phyloP scores from a whole-genome alignment of 2,797 vertebrate species.

The Sebastes variabilis region DNA sequence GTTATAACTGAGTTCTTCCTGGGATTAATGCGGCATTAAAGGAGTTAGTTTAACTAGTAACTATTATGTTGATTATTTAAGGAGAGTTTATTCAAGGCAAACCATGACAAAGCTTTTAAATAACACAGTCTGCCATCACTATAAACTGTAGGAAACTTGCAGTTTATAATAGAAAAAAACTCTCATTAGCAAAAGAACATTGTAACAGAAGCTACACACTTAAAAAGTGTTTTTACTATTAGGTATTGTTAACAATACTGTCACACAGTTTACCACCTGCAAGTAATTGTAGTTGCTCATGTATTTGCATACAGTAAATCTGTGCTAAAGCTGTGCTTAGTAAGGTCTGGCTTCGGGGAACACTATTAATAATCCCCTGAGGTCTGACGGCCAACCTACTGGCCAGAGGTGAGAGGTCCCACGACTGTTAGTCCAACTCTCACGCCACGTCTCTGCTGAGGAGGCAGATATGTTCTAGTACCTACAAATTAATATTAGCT shows the following conservation, averaged over 20 bases:
- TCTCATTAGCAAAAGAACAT: background rate
- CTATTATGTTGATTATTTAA: background rate
- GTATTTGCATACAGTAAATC: conserved; percentile 9
- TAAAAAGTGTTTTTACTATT: background rate
- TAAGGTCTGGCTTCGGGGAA: conserved; percentile 17
- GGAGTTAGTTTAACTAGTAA: background rate
- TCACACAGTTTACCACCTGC: background rate
- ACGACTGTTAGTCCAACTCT: conserved; percentile 1
- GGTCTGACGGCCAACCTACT: conserved; percentile 7
- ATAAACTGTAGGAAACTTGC: background rate
- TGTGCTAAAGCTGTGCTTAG: conserved; percentile 20
- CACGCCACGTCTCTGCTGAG: conserved; percentile 4
- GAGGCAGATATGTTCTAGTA: background rate
- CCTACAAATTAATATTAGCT: background rate
- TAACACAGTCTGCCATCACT: background rate
- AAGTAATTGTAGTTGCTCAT: background rate
- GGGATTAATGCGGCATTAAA: background rate
- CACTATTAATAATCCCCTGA: conserved; percentile 53
- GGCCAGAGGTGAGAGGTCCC: conserved; percentile 39
- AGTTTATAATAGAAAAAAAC: background rate
- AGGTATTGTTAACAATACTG: background rate
- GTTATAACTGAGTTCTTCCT: background rate
- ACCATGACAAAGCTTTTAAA: background rate
- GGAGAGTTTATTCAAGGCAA: background rate
- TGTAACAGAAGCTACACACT: background rate